Conservation (phyloP, 2,888 invertebrate species). For the Eupithecia centaureata region DNA sequence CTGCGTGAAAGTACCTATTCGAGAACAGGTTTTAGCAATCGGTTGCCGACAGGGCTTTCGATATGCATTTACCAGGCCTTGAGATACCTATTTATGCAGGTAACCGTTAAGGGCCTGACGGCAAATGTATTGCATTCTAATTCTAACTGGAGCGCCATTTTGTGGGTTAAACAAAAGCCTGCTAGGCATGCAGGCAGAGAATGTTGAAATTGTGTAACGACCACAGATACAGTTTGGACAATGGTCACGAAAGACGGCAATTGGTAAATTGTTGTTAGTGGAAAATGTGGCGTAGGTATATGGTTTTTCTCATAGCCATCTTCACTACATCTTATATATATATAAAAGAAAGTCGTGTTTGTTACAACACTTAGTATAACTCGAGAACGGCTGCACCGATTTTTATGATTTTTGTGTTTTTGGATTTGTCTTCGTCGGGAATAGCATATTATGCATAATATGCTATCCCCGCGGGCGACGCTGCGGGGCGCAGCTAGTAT, state of each 20-base stretch:
- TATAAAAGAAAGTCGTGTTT: no score
- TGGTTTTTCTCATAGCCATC: no score
- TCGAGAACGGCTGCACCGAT: no score
- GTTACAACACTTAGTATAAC: no score
- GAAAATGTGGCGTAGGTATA: no score
- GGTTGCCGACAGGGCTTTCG: constrained; percentile 33
- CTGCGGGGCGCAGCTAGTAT: no score
- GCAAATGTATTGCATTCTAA: constrained; percentile 12
- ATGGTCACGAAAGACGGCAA: not conserved
- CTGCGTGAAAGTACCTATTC: not conserved
- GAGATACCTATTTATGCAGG: constrained; percentile 14
- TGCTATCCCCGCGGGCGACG: no score
- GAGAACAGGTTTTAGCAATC: not conserved
- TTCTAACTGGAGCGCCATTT: not conserved
- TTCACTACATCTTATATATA: no score
- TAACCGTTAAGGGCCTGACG: constrained; percentile 6
- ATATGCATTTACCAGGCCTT: constrained; percentile 23
- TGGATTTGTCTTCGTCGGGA: no score
- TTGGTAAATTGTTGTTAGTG: no score
- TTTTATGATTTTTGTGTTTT: no score
- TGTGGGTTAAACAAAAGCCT: not conserved
- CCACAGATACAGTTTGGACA: not conserved
- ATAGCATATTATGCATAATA: no score
- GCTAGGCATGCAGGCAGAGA: not conserved
- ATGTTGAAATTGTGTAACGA: not conserved